Base-by-base conservation (phyloP, 2,888 invertebrate genomes). In the Eudemis profundana region DNA sequence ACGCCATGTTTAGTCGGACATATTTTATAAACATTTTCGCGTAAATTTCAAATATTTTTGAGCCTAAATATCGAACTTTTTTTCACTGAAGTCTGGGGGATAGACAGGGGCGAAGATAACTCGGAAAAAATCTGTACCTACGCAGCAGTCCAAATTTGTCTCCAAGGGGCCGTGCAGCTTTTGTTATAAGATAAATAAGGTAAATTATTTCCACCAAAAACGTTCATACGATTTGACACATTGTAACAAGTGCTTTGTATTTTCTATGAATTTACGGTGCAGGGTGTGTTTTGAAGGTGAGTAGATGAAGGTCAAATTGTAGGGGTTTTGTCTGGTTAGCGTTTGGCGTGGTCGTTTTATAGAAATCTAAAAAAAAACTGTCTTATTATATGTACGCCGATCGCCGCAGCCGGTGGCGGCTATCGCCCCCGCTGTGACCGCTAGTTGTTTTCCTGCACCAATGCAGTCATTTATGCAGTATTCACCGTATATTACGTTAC, bases 1-100 rank as follows among this genome's bases (percentile, higher is more conserved):
- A 93, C 93, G 94, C 95, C 95, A 95, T 95, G 94, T 95, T 94
- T 94, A 94, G 93, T 93, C 94, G 93, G 94, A 94, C 95, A 94
- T 94, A 94, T 94, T 94, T 94, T 94, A 94, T 94, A 94, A 94
- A 94, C 94, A 94, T 92, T 93, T 93, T 92, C 91, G 90, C 90
- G 90, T 93, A 92, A 93, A 87, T 92, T 93, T 93, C 90, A 93
- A 92, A 93, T 93, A 91, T 91, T 92, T 90, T 89, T 85, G 77
- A 81, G 85, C 82, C 81, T 84, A 86, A 87, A 86, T 87, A 90
- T 83, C 82, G 79, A 89, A 90, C 86, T 87, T 91, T 92, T 86
- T 91, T 91, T 89, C 90, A 87, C 86, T 87, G 84, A 83, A 86
- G 81, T 81, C 84, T 79, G 83, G 82, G 81, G 79, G 78, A 83